Evolutionary conservation across 2,113 vertebrate species (phyloP), one percentile per base, ranked within the genome.

Genomic region (Sylvietta virens): DNA sequence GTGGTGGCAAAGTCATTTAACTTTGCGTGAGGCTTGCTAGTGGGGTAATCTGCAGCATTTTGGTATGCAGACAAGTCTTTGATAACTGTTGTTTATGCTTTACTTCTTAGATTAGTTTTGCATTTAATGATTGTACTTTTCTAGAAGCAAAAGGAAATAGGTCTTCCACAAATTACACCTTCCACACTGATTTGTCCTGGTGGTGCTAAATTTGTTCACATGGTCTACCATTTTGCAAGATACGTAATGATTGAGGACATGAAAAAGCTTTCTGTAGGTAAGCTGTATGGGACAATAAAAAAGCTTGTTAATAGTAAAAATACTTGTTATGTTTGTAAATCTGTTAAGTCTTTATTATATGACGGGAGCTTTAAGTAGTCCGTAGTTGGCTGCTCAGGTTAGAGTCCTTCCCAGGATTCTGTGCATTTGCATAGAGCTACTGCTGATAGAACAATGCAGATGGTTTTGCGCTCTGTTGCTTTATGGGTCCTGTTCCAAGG

Each of bases 161-260:
- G 3, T 60, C 87, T 98, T 94, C 98, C 98, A 91, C 97, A 67
- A 58, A 91, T 99, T 67, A 56, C 98, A 30, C 95, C 98, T 5
- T 99, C 99, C 14, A n/a, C 97, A 40, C 97, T 99, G 87, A 83
- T 98, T 66, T 98, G 93, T 44, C 98, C 98, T 24, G 97, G 94
- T 89, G 99, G 99, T 56, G 71, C 93, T 61, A 99, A 96, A 95
- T 98, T 99, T 88, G 56, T 97, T 94, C 96, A 86, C 37, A 4
- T 98, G 20, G 96, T 99, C 95, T 98, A 98, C 84, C 13, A 33
- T 44, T 95, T 99, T 89, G 98, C 98, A 93, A 98, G 94, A 95
- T 80, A 97, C 5, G 97, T 98, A 64, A 72, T 99, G 94, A 14
- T 98, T 78, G 91, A 98, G 71, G 92, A 98, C 31, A 95, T 99